Evolutionary conservation across 2,797 vertebrate genomes (phyloP), one percentile per base, ranked within the genome.

Genomic region (Orestias chungarensis): DNA sequence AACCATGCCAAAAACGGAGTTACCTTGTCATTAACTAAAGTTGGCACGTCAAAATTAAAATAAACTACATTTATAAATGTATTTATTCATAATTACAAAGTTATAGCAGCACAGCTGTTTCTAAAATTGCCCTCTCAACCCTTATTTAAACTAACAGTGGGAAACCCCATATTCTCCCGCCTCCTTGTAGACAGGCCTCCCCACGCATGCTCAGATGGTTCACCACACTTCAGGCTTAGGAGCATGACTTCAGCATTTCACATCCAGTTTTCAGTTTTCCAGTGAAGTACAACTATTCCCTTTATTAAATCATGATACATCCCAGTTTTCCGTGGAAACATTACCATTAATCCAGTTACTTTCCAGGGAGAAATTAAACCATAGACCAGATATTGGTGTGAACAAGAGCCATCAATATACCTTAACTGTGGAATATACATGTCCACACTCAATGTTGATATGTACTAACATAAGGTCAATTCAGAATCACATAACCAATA

Each of bases 141-240:
- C 42, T 57, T 2, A 14, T 15, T 40, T 9, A 29, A 18, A 12
- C 3, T 12, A 27, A 3, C 7, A 64, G 7, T n/a, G 31, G 68
- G 14, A 10, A 1, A 2, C 8, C 23, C 11, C 17, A 38, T 68
- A 29, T 65, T 20, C 9, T 42, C 40, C 64, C 31, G 12, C 33
- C 74, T 65, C 62, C 0, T 42, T 15, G 40, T 44, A 33, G 57
- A 33, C 47, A 40, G 70, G 66, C 40, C 61, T 64, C 70, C 31
- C 0, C 14, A 75, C 82, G 72, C 82, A 78, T 4, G 70, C 84
- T 5, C 82, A 82, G 44, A 66, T 64, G n/a, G n/a, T n/a, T 3
- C 33, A 72, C 67, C 55, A 46, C 38, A 46, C 18, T 25, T 5
- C 2, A 33, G 52, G 52, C 52, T 8, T 79, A 68, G 71, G 74